phyloP scores from a whole-genome alignment of 2,113 vertebrate genomes.

The Labeo catla region DNA sequence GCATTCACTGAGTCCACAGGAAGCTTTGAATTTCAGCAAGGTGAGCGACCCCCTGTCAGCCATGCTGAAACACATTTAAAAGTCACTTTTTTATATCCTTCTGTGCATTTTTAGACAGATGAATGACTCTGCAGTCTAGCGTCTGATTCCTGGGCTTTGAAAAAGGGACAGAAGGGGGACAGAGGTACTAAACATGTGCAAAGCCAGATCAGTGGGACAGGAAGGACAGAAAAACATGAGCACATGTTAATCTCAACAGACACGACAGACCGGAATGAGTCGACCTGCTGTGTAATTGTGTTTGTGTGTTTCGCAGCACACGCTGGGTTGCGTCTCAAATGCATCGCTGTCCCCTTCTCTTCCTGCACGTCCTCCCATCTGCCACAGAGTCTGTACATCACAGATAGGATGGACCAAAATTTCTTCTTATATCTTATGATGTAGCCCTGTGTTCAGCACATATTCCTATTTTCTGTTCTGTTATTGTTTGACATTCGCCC shows the following conservation, averaged over 20 bases:
- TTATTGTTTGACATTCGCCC: background rate
- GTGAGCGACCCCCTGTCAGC: background rate
- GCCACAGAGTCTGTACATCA: conserved; percentile 24
- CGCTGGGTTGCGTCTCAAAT: background rate
- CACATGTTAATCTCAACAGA: conserved; percentile 23
- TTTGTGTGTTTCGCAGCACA: conserved; percentile 24
- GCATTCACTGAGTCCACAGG: background rate
- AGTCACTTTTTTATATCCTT: conserved; percentile 13
- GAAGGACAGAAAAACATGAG: conserved; percentile 21
- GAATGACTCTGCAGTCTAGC: conserved; percentile 29
- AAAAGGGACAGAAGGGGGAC: conserved; percentile 25
- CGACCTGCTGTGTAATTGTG: conserved; percentile 16
- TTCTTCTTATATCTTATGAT: background rate
- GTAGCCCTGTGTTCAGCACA: background rate
- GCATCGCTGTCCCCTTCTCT: conserved; percentile 33
- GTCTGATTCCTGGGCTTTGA: conserved; percentile 15
- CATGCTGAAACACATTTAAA: conserved; percentile 26
- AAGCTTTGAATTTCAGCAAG: background rate
- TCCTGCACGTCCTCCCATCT: conserved; percentile 35
- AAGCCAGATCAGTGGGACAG: conserved; percentile 26
- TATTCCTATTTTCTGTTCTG: background rate
- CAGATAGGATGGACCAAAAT: background rate
- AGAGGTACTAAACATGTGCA: background rate
- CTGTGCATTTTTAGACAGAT: conserved; percentile 28
- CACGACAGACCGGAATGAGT: conserved; percentile 40